Evolutionary conservation across 2,797 vertebrate species (phyloP).

Genomic region (Apogon hyalosoma): DNA sequence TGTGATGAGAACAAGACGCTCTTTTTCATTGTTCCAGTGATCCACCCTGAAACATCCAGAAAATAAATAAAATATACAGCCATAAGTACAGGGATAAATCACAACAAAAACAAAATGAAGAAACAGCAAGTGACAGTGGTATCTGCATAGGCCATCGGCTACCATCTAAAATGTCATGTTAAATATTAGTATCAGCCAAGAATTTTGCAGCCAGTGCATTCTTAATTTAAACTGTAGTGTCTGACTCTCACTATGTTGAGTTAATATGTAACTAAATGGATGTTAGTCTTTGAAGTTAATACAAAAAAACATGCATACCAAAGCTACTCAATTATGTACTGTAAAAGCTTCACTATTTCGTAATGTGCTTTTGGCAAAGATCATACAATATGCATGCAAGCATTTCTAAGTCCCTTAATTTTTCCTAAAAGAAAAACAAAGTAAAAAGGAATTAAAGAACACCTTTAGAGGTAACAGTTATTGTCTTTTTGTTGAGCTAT

Average conservation of each 20-base stretch:
- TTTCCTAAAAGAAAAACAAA: slow-evolving; percentile 21
- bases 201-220: too few species aligned
- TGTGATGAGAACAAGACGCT: slow-evolving; percentile 83
- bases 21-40: slow-evolving; percentile 91
- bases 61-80: neutral
- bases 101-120: too few species aligned
- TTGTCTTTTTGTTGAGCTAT: slow-evolving; percentile 9
- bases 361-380: slow-evolving; percentile 69
- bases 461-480: slow-evolving; percentile 27
- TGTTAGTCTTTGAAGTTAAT: slow-evolving; percentile 52
- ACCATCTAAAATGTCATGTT: too few species aligned
- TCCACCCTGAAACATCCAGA: slow-evolving; percentile 79
- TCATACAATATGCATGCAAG: slow-evolving; percentile 73
- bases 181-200: too few species aligned
- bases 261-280: slow-evolving; percentile 8
- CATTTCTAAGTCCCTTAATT: slow-evolving; percentile 52
- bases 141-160: too few species aligned
- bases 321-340: slow-evolving; percentile 75
- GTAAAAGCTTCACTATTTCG: slow-evolving; percentile 68
- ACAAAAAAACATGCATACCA: slow-evolving; percentile 65
- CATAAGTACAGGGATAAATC: neutral
- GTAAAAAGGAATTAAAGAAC: slow-evolving; percentile 24
- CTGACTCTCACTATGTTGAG: neutral
- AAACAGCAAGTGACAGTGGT: too few species aligned
- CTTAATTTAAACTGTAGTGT: neutral